Evolutionary conservation across 2,888 invertebrate genomes (phyloP), one percentile per base, ranked within the genome.

Genomic region (Antitype chi): DNA sequence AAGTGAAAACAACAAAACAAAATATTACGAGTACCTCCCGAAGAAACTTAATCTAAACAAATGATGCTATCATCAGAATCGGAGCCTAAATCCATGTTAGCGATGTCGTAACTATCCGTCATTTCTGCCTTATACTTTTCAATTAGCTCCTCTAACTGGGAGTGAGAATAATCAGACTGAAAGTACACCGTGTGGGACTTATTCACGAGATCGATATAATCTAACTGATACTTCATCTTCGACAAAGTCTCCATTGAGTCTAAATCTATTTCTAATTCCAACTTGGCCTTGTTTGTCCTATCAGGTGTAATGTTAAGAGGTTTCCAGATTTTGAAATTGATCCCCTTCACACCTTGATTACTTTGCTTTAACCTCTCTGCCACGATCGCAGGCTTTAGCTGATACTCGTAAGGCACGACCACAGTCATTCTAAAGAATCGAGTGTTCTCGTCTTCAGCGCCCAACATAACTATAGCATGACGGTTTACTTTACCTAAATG

Each of bases 11-110:
- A 47, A 47, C 9, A 72, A 74, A 69, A 66, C 15, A 69, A 52
- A 66, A 60, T 32, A 57, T 47, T 68, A 47, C 43, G 43, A 47
- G 43, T 47, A 68, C 49, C 9, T 52, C 43, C 17, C n/a, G 32
- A 28, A 53, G 38, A 75, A 75, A 20, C 72, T 84, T 89, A 89
- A 70, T 87, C 88, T 77, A 91, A 78, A 74, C 86, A 90, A 78
- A 90, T 83, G 6, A 90, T 79, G 57, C 93, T 93, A 0, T 92
- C 90, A 9, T 94, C 93, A 3, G 91, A 91, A 0, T 82, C 66
- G 0, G 95, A 93, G 15, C 87, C 94, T 57, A 96, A 82, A 8
- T 96, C 96, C 96, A 96, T 96, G 76, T 95, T 95, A 11, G 94
- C 91, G 0, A 94, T 93, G 68, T 93, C 94, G 71, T 95, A 95